Evolutionary conservation across 2,888 invertebrate species (phyloP).

Genomic region (Acrobasis repandana): DNA sequence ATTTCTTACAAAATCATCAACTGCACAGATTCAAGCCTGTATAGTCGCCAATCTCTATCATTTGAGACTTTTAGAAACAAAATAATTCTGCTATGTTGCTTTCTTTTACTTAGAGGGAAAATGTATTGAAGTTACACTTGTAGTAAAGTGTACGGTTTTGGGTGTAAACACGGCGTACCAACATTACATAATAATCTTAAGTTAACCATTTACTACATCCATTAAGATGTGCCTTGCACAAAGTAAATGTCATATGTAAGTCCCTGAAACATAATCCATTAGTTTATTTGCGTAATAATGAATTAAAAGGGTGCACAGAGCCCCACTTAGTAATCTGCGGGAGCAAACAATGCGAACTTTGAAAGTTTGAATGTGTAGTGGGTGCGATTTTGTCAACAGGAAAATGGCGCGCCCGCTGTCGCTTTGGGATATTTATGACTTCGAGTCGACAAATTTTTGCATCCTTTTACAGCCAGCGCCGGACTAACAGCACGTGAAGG

Average conservation of each 20-base stretch:
- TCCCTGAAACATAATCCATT: constrained; percentile 35
- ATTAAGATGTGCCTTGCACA: neutral
- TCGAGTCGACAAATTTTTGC: constrained; percentile 70
- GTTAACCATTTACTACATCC: neutral
- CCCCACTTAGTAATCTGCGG: constrained; percentile 56
- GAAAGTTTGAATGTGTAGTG: constrained; percentile 76
- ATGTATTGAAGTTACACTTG: no score
- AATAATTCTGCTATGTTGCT: no score
- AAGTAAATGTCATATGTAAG: neutral
- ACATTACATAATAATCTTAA: neutral
- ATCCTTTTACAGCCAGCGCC: constrained; percentile 69
- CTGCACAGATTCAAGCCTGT: no score
- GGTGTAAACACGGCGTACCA: no score
- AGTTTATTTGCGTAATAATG: constrained; percentile 46
- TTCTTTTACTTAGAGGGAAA: no score
- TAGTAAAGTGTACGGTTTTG: no score
- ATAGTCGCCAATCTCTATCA: no score
- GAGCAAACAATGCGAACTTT: constrained; percentile 74
- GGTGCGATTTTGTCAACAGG: constrained; percentile 79
- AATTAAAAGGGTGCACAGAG: constrained; percentile 55
- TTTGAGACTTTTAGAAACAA: no score
- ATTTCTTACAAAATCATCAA: no score
- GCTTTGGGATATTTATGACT: constrained; percentile 73
- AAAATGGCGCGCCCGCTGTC: constrained; percentile 77
- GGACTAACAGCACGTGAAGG: constrained; percentile 63